Evolutionary conservation across 2,888 invertebrate genomes (phyloP), one percentile per base, ranked within the genome.

Genomic region (Sminthurinus aureus): DNA sequence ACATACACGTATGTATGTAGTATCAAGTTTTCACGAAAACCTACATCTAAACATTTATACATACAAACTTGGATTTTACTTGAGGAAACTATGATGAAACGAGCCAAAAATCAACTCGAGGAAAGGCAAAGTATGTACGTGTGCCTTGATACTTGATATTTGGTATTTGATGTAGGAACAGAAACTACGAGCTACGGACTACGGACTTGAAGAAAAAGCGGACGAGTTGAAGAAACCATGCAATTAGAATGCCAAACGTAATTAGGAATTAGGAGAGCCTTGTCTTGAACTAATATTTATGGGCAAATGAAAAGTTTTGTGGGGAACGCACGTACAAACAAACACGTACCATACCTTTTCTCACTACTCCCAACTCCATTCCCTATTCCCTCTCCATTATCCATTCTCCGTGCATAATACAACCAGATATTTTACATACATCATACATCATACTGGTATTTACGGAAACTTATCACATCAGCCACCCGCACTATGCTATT

Each of bases 201-300:
- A 9, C 13, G 4, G 71, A 71, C 3, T 15, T n/a, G 52, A 51
- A 24, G 24, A 9, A 69, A 73, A 73, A 81, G 80, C 78, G 84
- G 84, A 83, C 75, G 82, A 81, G 84, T 78, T 71, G 84, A 84
- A 38, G 38, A 38, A 84, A 83, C 83, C 81, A 84, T 85, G 85
- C 83, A 85, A 85, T 85, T 85, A 85, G 85, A 82, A 82, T 82
- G 85, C 85, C 85, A 85, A 81, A 71, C 84, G 83, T 85, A 85
- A 85, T 85, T 85, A 85, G 85, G 81, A 81, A 82, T 84, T 83
- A 84, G 81, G 83, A 81, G 83, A 80, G 83, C 83, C 84, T 85
- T 85, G 84, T 80, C 85, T 81, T 84, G 84, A 85, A 82, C 82
- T 85, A 84, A 85, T 85, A 85, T 85, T 85, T 85, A 85, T 85